Evolutionary conservation across 2,888 invertebrate species (phyloP), one percentile per base, ranked within the genome.

Genomic region (Orthonychiurus folsomi): DNA sequence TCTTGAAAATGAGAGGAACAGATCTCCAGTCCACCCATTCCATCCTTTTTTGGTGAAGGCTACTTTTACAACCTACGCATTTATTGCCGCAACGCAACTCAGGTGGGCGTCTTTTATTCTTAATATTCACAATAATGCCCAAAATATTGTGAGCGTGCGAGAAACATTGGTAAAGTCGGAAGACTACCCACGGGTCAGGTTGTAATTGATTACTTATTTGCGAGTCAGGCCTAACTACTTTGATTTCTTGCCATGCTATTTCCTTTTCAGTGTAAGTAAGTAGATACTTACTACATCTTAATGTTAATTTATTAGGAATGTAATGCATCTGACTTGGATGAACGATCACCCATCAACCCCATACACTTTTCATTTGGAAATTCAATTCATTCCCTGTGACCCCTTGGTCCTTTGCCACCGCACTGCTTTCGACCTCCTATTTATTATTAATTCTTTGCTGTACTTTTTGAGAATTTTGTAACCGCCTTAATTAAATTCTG

Each of bases 11-110:
- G 55, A 55, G 21, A 25, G 20, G 52, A 52, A 20, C 25, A 25
- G 25, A 23, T 12, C 55, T 15, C 67, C 71, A 73, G 73, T 73
- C 73, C 73, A 72, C 73, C 73, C 73, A 72, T 68, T 71, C 65
- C 66, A 66, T 68, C 73, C 73, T 73, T 73, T 71, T 73, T 70
- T 71, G 73, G 73, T 56, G 63, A 73, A 69, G 71, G 73, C 73
- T 71, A 73, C 73, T 73, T 73, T 73, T 69, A 50, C 73, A 65
- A 59, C 73, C 73, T 64, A 73, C 73, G 71, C 73, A 70, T 66
- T n/a, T 64, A 61, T 59, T 59, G 15, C 27, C n/a, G 47, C 26
- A 24, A 18, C 24, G 65, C 66, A 65, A 65, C 63, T 63, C 61
- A 62, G 60, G 70, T 71, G 69, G 69, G 72, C 68, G 70, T 69